phyloP scores from a whole-genome alignment of 2,888 invertebrate genomes.

The Aphelenchoides bicaudatus region DNA sequence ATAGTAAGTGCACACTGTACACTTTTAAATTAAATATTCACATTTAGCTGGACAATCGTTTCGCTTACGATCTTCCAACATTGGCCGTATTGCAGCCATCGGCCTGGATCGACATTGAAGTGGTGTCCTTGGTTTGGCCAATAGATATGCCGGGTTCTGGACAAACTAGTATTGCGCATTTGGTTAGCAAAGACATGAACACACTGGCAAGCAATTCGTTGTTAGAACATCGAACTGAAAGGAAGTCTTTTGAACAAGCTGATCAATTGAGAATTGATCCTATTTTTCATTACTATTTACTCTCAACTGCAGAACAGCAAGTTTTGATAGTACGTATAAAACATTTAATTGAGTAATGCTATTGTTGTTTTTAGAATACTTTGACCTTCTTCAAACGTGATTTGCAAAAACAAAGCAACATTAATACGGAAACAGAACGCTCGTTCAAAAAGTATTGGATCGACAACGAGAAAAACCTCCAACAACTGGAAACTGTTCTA shows the following conservation, averaged over 20 bases:
- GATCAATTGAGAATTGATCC: conserved; percentile 4
- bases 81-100: neutral
- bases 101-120: conserved; percentile 5
- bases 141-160: conserved; percentile 9
- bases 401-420: neutral
- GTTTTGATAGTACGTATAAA: neutral
- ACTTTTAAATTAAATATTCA: neutral
- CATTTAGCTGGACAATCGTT: neutral
- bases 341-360: neutral
- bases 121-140: conserved; percentile 8
- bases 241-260: too few species aligned
- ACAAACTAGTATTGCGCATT: neutral
- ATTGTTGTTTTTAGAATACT: neutral
- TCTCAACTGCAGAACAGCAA: neutral
- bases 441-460: neutral
- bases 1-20: neutral
- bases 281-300: conserved; percentile 4
- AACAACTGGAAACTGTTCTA: neutral
- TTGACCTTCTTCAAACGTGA: neutral
- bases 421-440: neutral
- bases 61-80: neutral
- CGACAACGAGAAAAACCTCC: neutral
- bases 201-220: neutral
- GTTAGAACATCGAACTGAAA: too few species aligned
- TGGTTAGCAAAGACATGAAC: conserved; percentile 10